Base-by-base conservation (phyloP, 2,888 invertebrate species). In the Phyllotreta cruciferae region DNA sequence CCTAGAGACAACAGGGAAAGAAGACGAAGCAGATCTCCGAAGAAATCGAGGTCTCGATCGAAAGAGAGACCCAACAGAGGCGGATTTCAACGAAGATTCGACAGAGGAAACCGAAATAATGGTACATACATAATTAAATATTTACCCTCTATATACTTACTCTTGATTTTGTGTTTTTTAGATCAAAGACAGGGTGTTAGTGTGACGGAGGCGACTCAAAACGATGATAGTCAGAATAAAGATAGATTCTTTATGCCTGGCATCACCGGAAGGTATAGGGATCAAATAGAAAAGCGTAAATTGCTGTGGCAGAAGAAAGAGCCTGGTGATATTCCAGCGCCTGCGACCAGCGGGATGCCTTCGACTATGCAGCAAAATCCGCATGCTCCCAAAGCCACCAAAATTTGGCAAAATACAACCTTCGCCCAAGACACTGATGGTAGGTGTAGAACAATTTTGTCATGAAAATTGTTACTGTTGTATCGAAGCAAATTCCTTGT, bases 381-480 rank as follows among this genome's bases (percentile, higher is more conserved):
- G 5, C 52, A 52, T 37, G 66, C 68, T 6, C 71, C 71, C 13
- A 69, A 70, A 38, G 65, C 71, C n/a, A 74, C 76, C 6, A 78
- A 77, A 69, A 76, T 80, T 66, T 96, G 95, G 94, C 90, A 91
- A 71, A 89, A 89, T 67, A 90, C 95, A 0, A 90, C 91, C 34
- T 96, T 97, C 82, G 90, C 93, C 0, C 92, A 94, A 79, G 96
- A 97, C 82, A 86, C 89, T 14, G 96, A 96, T 81, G 96, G 96
- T 66, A 64, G 70, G 69, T 56, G n/a, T 7, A 9, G 7, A 8
- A 58, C 14, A 36, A 8, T 47, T 42, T 14, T 35, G 42, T 42
- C 42, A 10, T 11, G 8, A 13, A 36, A 35, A 24, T 42, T 53
- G 3, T 44, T n/a, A 24, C 4, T 24, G 2, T 24, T 24, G 4